Evolutionary conservation across 2,888 invertebrate species (phyloP).

Genomic region (Dicyrtomina minuta): DNA sequence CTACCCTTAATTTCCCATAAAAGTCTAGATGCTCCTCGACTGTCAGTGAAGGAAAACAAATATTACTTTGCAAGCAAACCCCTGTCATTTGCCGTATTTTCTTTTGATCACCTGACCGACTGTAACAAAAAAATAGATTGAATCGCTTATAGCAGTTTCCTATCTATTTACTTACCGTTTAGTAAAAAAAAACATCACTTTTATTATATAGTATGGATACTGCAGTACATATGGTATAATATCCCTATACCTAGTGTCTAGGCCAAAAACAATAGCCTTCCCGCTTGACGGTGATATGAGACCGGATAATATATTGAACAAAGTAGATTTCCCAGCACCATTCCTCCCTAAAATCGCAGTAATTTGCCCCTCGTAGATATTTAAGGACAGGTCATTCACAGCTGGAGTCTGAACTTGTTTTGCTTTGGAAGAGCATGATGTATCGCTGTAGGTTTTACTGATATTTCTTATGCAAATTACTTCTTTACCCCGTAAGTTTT

Average conservation of each 20-base stretch:
- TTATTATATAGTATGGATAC: no score
- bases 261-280: slow-evolving; percentile 72
- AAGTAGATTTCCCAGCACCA: slow-evolving; percentile 82
- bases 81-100: slow-evolving; percentile 79
- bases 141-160: no score
- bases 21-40: slow-evolving; percentile 77
- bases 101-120: slow-evolving; percentile 73
- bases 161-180: no score
- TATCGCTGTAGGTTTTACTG: slow-evolving; percentile 67
- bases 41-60: slow-evolving; percentile 75
- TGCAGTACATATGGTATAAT: no score
- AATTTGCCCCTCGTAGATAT: slow-evolving; percentile 82
- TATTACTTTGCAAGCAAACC: slow-evolving; percentile 83
- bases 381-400: slow-evolving; percentile 65
- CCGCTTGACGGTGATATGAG: slow-evolving; percentile 71
- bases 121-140: slow-evolving; percentile 53
- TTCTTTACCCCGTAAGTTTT: slow-evolving; percentile 71
- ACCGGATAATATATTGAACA: slow-evolving; percentile 82
- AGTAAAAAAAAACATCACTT: no score
- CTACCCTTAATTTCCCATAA: slow-evolving; percentile 76
- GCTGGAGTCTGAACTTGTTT: slow-evolving; percentile 70
- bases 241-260: slow-evolving; percentile 65
- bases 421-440: slow-evolving; percentile 59
- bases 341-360: slow-evolving; percentile 75
- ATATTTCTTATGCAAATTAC: slow-evolving; percentile 74